Conservation (phyloP, 1,140 invertebrate genomes). For the Lineus longissimus region DNA sequence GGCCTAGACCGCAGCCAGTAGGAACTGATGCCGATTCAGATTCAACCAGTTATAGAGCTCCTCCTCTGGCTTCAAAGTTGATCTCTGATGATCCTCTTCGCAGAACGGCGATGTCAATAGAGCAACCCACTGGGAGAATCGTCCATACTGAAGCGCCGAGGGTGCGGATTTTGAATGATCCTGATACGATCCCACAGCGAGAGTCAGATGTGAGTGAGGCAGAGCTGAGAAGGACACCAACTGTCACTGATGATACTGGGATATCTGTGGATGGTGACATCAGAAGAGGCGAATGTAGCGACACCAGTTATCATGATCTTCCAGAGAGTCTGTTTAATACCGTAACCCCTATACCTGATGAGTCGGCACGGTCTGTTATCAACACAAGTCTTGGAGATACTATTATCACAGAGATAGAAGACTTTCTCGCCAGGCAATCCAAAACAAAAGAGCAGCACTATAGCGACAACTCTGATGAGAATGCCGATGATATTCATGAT, state of each 20-base stretch:
- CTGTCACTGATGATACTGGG: too few relatives aligned
- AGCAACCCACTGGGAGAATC: too few relatives aligned
- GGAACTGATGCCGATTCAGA: background rate
- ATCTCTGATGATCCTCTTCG: background rate
- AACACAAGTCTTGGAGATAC: conserved; percentile 1
- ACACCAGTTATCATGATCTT: background rate
- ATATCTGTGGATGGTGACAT: background rate
- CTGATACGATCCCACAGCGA: background rate
- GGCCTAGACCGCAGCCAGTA: background rate
- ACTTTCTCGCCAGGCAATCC: background rate
- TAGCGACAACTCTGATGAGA: background rate
- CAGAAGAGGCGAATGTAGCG: background rate
- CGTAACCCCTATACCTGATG: background rate
- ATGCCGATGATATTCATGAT: background rate
- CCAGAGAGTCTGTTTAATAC: background rate
- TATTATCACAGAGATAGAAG: background rate
- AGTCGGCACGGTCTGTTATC: background rate
- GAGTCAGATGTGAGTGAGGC: background rate
- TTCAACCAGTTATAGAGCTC: background rate
- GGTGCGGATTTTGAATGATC: background rate
- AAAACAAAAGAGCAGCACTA: background rate
- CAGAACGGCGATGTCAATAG: background rate
- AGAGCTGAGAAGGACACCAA: background rate
- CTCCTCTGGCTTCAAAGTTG: background rate
- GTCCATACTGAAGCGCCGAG: too few relatives aligned